Evolutionary conservation across 1,140 invertebrate genomes (phyloP).

Genomic region (Triops cancriformis): DNA sequence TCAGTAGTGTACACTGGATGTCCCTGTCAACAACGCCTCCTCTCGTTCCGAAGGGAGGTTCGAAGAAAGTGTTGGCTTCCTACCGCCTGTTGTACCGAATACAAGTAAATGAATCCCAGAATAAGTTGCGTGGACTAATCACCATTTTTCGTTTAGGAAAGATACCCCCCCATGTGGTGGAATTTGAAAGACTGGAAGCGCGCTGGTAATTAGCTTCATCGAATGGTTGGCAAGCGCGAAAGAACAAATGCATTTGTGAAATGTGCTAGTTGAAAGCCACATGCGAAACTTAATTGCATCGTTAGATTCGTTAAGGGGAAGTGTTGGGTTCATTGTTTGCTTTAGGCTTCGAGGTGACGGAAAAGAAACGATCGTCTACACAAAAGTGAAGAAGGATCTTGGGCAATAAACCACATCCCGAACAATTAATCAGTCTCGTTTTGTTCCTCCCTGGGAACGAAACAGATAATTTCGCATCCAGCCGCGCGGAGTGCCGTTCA

Average conservation of each 20-base stretch:
- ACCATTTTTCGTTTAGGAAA: not conserved
- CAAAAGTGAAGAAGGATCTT: not conserved
- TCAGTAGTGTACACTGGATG: not conserved
- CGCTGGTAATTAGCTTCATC: not conserved
- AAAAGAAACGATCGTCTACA: not conserved
- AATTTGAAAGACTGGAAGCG: not conserved
- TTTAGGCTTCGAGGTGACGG: no score
- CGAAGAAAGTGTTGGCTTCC: not conserved
- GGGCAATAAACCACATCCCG: not conserved
- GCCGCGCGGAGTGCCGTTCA: not conserved
- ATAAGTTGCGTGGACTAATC: not conserved
- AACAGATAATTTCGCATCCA: not conserved
- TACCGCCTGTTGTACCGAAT: not conserved
- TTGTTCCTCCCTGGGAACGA: not conserved
- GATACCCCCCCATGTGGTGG: not conserved
- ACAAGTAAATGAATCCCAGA: not conserved
- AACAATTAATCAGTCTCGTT: not conserved
- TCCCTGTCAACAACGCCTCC: slow-evolving; percentile 3
- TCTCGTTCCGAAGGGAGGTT: not conserved
- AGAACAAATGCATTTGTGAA: not conserved
- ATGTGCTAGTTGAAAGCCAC: not conserved
- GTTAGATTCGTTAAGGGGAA: not conserved
- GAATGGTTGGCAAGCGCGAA: not conserved
- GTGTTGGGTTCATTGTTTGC: not conserved
- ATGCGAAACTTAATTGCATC: not conserved